Percentiles rank a stretch among this genome's conserved stretches.
These are phyloP conservation scores for Clusia tigrina DNA, from an alignment of 2,888 invertebrate genomes.

Conservation along the genomic window DNA sequence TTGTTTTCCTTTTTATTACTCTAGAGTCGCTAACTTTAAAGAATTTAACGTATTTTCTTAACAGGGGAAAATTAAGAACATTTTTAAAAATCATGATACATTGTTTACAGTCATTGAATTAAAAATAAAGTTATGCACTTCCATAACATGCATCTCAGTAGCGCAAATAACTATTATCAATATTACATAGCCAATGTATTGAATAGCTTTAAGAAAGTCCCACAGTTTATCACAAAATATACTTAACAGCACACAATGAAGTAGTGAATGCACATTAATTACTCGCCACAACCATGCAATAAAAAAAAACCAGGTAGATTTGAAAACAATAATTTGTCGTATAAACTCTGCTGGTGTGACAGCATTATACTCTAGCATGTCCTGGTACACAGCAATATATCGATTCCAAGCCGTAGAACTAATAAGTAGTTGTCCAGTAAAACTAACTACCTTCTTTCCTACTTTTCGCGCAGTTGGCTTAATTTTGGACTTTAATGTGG, in stretches of 20 bases:
- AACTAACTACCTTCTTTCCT: constrained; percentile 71
- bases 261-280: constrained; percentile 79
- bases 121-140: constrained; percentile 69
- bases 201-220: constrained; percentile 76
- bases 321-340: constrained; percentile 71
- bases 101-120: constrained; percentile 48
- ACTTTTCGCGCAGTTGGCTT: constrained; percentile 75
- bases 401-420: constrained; percentile 86
- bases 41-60: too few species aligned
- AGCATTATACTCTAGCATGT: constrained; percentile 74
- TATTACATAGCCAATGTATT: constrained; percentile 76
- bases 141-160: constrained; percentile 77
- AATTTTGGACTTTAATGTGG: constrained; percentile 72
- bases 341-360: constrained; percentile 67
- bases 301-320: constrained; percentile 77
- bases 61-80: too few species aligned
- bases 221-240: constrained; percentile 84
- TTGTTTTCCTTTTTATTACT: too few species aligned
- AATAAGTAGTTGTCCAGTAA: constrained; percentile 75
- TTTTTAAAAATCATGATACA: too few species aligned
- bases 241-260: constrained; percentile 77
- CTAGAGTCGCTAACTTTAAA: too few species aligned
- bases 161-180: constrained; percentile 73
- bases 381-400: constrained; percentile 81
- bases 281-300: constrained; percentile 80